Conservation (phyloP, 2,113 vertebrate genomes). For the Odontesthes bonariensis region DNA sequence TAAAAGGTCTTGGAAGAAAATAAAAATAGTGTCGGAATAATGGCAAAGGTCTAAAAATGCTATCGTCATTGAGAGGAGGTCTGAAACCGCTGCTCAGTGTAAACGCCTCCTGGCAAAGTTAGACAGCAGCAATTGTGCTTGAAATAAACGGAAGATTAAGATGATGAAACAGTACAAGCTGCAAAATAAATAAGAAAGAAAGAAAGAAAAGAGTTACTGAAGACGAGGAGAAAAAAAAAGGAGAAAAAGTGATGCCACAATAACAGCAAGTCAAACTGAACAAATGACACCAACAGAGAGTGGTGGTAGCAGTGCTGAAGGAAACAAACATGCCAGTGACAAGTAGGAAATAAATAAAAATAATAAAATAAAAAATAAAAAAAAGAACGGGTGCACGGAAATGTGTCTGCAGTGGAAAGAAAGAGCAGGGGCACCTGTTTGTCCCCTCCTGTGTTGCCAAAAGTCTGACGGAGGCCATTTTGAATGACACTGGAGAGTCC, state of each 20-base stretch:
- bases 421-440: constrained; percentile 91
- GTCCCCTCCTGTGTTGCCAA: constrained; percentile 94
- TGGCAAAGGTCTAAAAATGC: neutral
- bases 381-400: neutral
- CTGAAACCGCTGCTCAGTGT: neutral
- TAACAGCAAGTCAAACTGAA: no score
- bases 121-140: neutral
- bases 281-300: neutral
- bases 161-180: neutral
- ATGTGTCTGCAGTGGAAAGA: constrained; percentile 32
- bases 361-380: constrained; percentile 1
- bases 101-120: neutral
- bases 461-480: constrained; percentile 96
- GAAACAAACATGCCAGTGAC: constrained; percentile 24
- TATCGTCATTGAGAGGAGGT: neutral
- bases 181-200: constrained; percentile 11
- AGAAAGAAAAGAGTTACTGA: neutral
- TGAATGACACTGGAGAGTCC: constrained; percentile 98
- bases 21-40: neutral
- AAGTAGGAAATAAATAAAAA: constrained; percentile 29
- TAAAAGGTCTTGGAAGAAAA: neutral
- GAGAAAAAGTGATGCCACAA: neutral
- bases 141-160: constrained; percentile 4
- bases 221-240: neutral
- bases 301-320: constrained; percentile 15